Conservation (phyloP, 2,113 vertebrate species). For the Entosphenus tridentatus region DNA sequence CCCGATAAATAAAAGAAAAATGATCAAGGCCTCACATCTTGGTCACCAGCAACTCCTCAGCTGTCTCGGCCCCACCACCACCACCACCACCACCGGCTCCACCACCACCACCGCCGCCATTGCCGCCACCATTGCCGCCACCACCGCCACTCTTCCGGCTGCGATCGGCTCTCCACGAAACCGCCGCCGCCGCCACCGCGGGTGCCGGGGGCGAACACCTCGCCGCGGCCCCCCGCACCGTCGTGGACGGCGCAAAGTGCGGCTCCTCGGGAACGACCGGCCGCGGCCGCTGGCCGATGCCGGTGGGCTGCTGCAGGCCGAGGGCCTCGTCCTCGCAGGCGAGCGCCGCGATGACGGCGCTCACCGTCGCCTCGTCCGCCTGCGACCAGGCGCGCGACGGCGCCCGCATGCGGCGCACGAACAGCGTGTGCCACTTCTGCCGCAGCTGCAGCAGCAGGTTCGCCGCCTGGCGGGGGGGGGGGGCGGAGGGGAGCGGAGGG, state of each 20-base stretch:
- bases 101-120: too few species aligned
- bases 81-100: too few species aligned
- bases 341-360: constrained; percentile 42
- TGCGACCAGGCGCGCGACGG: constrained; percentile 59
- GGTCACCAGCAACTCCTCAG: too few species aligned
- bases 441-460: constrained; percentile 43
- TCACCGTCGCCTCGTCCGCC: constrained; percentile 45
- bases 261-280: constrained; percentile 38
- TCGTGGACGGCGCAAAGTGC: background rate
- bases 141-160: constrained; percentile 17
- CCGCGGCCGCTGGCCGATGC: constrained; percentile 67
- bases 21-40: too few species aligned
- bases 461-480: constrained; percentile 29
- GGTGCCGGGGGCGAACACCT: too few species aligned
- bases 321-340: constrained; percentile 43
- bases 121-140: too few species aligned
- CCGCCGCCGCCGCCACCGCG: constrained; percentile 7
- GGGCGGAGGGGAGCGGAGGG: too few species aligned
- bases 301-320: constrained; percentile 60
- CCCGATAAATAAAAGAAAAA: too few species aligned
- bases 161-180: constrained; percentile 24
- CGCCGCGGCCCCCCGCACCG: too few species aligned
- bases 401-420: constrained; percentile 43
- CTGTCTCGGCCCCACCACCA: too few species aligned
- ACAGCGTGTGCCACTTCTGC: constrained; percentile 69